Conservation (phyloP, 2,797 vertebrate genomes). For the Pipistrellus pipistrellus region DNA sequence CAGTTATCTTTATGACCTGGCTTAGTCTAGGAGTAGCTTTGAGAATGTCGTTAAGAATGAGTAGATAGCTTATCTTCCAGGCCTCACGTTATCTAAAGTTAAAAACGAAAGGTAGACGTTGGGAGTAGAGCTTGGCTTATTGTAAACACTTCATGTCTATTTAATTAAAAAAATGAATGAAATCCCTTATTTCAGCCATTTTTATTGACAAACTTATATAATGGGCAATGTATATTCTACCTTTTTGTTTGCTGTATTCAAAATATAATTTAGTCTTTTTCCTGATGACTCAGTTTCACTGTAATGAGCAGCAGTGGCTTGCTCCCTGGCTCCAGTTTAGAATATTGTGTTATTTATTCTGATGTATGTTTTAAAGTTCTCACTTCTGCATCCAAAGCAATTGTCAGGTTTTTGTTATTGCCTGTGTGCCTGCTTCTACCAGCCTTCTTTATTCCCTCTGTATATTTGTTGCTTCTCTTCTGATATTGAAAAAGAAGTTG, state of each 20-base stretch:
- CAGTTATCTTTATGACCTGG: neutral
- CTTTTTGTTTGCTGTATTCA: slow-evolving; percentile 8
- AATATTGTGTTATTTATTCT: neutral
- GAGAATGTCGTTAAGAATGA: neutral
- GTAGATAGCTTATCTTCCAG: neutral
- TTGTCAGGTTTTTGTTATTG: neutral
- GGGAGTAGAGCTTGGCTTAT: neutral
- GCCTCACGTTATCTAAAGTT: neutral
- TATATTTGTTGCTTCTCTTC: neutral
- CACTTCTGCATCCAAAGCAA: neutral
- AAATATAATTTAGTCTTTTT: neutral
- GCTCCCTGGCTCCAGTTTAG: no score
- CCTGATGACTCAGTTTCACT: neutral
- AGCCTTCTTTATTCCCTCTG: neutral
- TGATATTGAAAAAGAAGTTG: neutral
- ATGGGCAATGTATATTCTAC: neutral
- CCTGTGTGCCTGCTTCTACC: neutral
- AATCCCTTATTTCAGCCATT: neutral
- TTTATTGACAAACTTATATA: neutral
- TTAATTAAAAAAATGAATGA: neutral
- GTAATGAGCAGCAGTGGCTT: neutral
- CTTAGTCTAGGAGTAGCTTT: neutral
- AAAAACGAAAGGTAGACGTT: neutral
- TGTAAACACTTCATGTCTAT: neutral
- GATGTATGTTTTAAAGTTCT: slow-evolving; percentile 7